Conservation (phyloP, 2,797 vertebrate genomes). For the Okamejei kenojei region DNA sequence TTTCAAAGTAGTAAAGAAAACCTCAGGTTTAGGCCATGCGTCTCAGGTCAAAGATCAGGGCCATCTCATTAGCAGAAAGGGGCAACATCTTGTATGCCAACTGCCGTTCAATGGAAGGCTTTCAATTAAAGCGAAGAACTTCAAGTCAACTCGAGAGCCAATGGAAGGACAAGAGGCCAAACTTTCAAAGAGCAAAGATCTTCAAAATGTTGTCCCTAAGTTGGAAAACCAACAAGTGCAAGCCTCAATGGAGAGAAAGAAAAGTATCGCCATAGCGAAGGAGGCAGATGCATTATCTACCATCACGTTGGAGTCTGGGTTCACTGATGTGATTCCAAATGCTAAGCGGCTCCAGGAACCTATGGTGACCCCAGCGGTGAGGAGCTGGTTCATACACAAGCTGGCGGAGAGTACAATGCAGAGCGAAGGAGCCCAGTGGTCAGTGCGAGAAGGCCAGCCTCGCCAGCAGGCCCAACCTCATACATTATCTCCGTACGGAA, state of each 20-base stretch:
- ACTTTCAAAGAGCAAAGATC: not conserved
- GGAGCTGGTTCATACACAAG: conserved; percentile 15
- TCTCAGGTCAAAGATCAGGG: not conserved
- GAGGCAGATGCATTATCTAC: not conserved
- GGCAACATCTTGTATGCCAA: not conserved
- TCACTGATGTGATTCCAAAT: not conserved
- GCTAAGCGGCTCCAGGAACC: conserved; percentile 5
- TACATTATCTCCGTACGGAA: not conserved
- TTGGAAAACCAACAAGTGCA: not conserved
- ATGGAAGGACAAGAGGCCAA: not conserved
- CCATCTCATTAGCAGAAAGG: not conserved
- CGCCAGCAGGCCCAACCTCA: not conserved
- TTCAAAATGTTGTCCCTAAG: conserved; percentile 15
- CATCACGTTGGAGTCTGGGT: not conserved
- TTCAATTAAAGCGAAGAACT: conserved; percentile 5
- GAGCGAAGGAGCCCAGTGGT: not conserved
- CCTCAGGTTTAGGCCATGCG: not conserved
- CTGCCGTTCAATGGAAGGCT: conserved; percentile 9
- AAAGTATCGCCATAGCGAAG: not conserved
- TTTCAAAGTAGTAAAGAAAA: not conserved
- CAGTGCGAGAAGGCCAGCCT: not conserved
- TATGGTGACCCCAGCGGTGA: not conserved
- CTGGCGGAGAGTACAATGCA: conserved; percentile 11
- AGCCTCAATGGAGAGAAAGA: not conserved
- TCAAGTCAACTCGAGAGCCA: not conserved